Evolutionary conservation across 1,140 invertebrate species (phyloP).

Genomic region (Latrodectus geometricus): DNA sequence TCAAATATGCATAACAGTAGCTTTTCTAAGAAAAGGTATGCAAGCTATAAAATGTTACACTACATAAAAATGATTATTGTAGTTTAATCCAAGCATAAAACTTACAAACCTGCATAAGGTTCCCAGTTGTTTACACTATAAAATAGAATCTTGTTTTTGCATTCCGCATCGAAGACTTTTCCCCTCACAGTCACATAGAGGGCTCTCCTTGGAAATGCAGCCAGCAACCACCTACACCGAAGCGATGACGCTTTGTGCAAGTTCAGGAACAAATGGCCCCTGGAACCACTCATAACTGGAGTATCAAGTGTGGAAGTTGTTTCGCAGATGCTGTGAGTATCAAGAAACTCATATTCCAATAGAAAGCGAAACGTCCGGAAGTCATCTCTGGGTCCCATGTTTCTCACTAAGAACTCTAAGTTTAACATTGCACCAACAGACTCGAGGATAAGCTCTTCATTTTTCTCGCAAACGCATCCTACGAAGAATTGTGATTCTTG

Average conservation of each 20-base stretch:
- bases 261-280: constrained; percentile 15
- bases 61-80: not conserved
- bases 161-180: constrained; percentile 27
- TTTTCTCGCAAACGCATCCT: constrained; percentile 82
- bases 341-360: constrained; percentile 82
- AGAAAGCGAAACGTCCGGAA: constrained; percentile 85
- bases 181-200: constrained; percentile 60
- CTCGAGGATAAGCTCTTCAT: constrained; percentile 76
- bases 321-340: constrained; percentile 75
- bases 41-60: not conserved
- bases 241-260: constrained; percentile 14
- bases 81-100: not conserved
- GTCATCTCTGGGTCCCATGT: constrained; percentile 86
- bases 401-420: constrained; percentile 82
- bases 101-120: constrained; percentile 37
- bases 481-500: constrained; percentile 70
- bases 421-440: constrained; percentile 82
- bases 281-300: constrained; percentile 34
- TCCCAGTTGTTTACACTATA: constrained; percentile 34
- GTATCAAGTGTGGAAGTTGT: not conserved
- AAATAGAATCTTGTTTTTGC: constrained; percentile 58
- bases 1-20: too few species aligned
- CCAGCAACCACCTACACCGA: constrained; percentile 58
- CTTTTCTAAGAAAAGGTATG: not conserved
- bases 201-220: constrained; percentile 50